Percentiles rank a stretch among this genome's conserved stretches.
Evolutionary conservation across 2,797 vertebrate species (phyloP).

Genomic region (Myiotriccus ornatus): DNA sequence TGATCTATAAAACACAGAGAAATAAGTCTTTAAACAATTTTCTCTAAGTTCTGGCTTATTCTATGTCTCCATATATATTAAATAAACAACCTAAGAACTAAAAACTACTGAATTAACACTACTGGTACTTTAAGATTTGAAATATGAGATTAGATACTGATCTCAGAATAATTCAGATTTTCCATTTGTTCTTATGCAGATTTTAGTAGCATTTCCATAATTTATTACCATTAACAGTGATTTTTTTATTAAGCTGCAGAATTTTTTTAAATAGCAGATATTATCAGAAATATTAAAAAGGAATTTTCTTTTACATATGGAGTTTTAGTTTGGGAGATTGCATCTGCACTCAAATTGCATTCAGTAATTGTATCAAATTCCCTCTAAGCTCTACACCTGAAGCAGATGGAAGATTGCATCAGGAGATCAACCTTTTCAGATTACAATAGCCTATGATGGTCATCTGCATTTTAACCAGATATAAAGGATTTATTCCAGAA

Average conservation of each 20-base stretch:
- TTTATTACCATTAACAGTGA: conserved; percentile 1
- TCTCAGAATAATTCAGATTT: neutral
- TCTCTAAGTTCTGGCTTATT: neutral
- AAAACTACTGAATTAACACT: neutral
- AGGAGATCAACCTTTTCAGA: conserved; percentile 61
- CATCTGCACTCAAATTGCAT: conserved; percentile 41
- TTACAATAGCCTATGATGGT: conserved; percentile 67
- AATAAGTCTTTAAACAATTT: neutral
- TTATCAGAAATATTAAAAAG: neutral
- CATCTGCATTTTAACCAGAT: conserved; percentile 74
- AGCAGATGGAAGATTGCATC: conserved; percentile 67
- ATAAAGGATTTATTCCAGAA: conserved; percentile 64
- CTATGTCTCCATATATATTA: neutral
- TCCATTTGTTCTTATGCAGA: neutral
- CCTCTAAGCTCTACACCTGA: conserved; percentile 56
- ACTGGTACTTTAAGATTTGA: neutral
- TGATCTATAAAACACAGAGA: neutral
- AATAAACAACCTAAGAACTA: neutral
- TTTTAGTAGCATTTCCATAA: neutral
- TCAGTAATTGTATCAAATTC: conserved; percentile 23
- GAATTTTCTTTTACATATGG: neutral
- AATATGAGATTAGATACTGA: neutral
- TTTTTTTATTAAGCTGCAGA: neutral
- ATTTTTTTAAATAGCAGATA: neutral
- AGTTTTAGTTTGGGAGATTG: neutral